Conservation (phyloP, 2,888 invertebrate species). For the Ceratothoa steindachneri region DNA sequence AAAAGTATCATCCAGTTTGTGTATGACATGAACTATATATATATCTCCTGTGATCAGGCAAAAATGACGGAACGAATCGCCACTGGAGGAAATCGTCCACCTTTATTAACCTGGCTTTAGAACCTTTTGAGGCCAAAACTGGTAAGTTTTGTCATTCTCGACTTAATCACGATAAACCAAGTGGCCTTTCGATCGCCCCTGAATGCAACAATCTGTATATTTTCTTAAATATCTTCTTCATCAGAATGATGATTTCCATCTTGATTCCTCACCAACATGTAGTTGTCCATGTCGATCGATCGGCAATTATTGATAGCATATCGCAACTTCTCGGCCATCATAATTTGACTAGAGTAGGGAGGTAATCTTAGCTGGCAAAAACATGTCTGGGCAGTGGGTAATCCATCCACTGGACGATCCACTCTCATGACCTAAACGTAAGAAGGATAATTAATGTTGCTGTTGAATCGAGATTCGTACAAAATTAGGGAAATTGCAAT, state of each 20-base stretch:
- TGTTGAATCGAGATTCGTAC: neutral
- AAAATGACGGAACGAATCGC: no score
- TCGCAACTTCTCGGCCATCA: slow-evolving; percentile 62
- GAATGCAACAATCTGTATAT: no score
- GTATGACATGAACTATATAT: no score
- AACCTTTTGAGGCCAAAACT: no score
- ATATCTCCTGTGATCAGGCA: no score
- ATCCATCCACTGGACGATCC: slow-evolving; percentile 59
- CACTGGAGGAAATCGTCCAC: no score
- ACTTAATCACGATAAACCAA: no score
- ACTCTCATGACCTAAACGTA: slow-evolving; percentile 60
- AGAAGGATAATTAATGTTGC: slow-evolving; percentile 32
- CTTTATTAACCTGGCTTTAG: no score
- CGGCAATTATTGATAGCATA: slow-evolving; percentile 66
- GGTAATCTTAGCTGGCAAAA: slow-evolving; percentile 64
- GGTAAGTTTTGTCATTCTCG: no score
- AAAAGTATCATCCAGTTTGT: no score
- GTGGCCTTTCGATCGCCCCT: no score
- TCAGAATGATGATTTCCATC: slow-evolving; percentile 47
- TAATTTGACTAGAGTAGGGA: slow-evolving; percentile 60
- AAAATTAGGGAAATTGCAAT: no score
- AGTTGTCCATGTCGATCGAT: slow-evolving; percentile 67
- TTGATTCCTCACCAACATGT: slow-evolving; percentile 63
- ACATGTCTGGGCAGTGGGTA: slow-evolving; percentile 64
- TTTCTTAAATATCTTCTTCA: slow-evolving; percentile 31